These are phyloP conservation scores for Crossaster papposus DNA, from an alignment of 53 echinoderm and acorn worm species.

Conservation along the genomic window DNA sequence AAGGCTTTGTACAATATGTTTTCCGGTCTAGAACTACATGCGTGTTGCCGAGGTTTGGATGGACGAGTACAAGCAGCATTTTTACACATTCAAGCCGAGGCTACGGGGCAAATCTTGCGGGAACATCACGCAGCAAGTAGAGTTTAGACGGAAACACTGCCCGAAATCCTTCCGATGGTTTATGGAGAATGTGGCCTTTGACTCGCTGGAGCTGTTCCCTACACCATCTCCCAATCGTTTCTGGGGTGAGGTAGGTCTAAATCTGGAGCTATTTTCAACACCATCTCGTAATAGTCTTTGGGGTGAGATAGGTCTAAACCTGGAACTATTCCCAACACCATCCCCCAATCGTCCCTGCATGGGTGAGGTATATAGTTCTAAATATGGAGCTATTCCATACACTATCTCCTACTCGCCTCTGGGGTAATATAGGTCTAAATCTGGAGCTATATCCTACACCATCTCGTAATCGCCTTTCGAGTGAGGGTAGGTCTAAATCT, in stretches of 20 bases:
- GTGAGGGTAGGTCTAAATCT: no score
- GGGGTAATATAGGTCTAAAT: no score
- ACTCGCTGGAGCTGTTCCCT: slow-evolving; percentile 77
- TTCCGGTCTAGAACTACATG: slow-evolving; percentile 80
- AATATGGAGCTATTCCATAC: no score
- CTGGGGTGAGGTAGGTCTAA: slow-evolving; percentile 87
- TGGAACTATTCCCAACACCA: no score
- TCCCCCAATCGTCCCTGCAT: no score
- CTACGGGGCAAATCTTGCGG: slow-evolving; percentile 81
- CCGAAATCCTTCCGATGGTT: slow-evolving; percentile 90
- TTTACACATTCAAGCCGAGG: slow-evolving; percentile 80
- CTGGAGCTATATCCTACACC: no score
- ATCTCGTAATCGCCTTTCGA: no score
- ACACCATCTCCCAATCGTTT: slow-evolving; percentile 74
- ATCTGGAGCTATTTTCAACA: slow-evolving; percentile 57
- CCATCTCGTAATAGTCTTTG: slow-evolving; percentile 67
- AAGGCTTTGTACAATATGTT: no score
- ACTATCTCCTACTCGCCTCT: no score
- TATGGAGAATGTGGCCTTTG: slow-evolving; percentile 91
- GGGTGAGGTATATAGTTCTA: no score
- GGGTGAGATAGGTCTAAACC: neutral
- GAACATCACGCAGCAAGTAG: slow-evolving; percentile 78
- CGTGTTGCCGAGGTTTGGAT: slow-evolving; percentile 96
- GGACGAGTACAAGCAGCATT: slow-evolving; percentile 92
- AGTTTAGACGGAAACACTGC: slow-evolving; percentile 74